A percentile compares a stretch with the other conserved stretches of the same genome.
Conservation (phyloP, 2,888 invertebrate genomes). For the Anticlea derivata region DNA sequence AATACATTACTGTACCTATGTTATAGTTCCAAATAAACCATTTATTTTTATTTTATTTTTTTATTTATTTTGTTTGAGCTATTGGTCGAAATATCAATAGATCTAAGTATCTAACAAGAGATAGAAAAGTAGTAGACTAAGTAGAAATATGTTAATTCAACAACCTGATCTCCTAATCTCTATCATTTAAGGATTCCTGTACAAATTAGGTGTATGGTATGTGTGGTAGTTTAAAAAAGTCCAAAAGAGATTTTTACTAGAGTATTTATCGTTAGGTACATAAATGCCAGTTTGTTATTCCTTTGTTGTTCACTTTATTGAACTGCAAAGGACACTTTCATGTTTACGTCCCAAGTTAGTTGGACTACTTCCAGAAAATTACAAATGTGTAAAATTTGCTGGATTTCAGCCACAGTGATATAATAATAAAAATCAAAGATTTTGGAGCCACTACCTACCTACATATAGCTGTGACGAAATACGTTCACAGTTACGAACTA, state of each 20-base stretch:
- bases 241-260: not conserved
- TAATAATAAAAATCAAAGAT: conserved; percentile 56
- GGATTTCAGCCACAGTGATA: conserved; percentile 56
- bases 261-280: conserved; percentile 11
- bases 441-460: no score
- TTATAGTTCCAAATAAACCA: no score
- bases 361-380: conserved; percentile 65
- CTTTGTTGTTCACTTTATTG: conserved; percentile 45
- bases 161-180: no score
- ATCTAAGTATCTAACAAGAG: no score
- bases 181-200: no score
- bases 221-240: no score
- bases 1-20: no score
- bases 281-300: conserved; percentile 24
- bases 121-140: no score
- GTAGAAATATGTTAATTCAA: no score
- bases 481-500: conserved; percentile 5
- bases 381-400: conserved; percentile 53
- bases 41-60: no score
- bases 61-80: no score
- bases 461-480: conserved; percentile 40
- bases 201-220: no score
- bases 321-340: conserved; percentile 58
- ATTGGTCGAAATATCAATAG: not conserved
- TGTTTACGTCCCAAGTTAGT: conserved; percentile 65